These are phyloP conservation scores for Hippoglossus stenolepis DNA, from an alignment of 2,113 vertebrate species.

Conservation along the genomic window DNA sequence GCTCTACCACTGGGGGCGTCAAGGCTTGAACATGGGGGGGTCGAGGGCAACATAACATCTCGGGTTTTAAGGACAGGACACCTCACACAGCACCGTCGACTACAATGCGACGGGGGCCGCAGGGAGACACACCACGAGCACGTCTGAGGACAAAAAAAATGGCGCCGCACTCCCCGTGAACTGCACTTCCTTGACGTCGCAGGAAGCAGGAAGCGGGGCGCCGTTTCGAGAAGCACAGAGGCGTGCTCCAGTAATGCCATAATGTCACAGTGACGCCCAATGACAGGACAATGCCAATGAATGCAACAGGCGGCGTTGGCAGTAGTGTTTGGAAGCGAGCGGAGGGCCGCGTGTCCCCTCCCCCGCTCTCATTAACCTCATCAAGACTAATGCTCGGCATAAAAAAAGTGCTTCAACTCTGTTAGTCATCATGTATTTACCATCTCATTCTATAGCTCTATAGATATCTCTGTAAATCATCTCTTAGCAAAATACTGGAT, in stretches of 20 bases:
- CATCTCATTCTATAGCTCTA: slow-evolving; percentile 80
- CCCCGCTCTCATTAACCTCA: slow-evolving; percentile 61
- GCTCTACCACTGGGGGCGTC: slow-evolving; percentile 40
- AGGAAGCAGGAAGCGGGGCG: slow-evolving; percentile 40
- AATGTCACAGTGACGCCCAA: slow-evolving; percentile 75
- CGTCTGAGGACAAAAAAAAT: slow-evolving; percentile 37
- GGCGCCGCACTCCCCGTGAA: slow-evolving; percentile 38
- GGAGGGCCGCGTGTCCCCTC: slow-evolving; percentile 23
- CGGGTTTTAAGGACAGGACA: slow-evolving; percentile 32
- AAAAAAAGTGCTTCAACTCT: slow-evolving; percentile 85
- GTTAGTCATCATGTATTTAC: slow-evolving; percentile 79
- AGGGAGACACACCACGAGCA: slow-evolving; percentile 43
- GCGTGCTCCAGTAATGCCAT: slow-evolving; percentile 58
- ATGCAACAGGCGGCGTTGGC: slow-evolving; percentile 70
- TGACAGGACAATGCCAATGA: slow-evolving; percentile 68
- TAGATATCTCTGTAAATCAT: slow-evolving; percentile 82
- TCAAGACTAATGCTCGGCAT: slow-evolving; percentile 77
- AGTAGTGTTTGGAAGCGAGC: slow-evolving; percentile 71
- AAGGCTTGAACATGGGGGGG: neutral
- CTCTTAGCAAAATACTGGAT: slow-evolving; percentile 83
- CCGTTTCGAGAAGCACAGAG: slow-evolving; percentile 30
- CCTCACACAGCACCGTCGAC: slow-evolving; percentile 33
- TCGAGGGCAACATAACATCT: slow-evolving; percentile 28
- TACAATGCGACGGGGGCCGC: slow-evolving; percentile 52
- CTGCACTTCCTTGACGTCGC: slow-evolving; percentile 31